Conservation (phyloP, 2,888 invertebrate species). For the Parnassius apollo region DNA sequence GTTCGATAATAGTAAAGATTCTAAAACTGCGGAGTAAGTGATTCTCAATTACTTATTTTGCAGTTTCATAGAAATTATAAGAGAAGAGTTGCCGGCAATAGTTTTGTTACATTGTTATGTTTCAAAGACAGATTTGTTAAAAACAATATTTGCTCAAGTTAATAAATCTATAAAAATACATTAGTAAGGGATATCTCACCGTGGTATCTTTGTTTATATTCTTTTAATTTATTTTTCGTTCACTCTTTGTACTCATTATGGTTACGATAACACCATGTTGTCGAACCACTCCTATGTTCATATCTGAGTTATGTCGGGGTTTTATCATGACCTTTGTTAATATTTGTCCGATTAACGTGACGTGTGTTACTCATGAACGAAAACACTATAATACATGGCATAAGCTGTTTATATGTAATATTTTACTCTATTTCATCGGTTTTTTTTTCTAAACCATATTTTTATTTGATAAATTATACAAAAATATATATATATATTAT, state of each 20-base stretch:
- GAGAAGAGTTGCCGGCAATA: no score
- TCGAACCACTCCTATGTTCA: slow-evolving; percentile 22
- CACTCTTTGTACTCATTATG: slow-evolving; percentile 25
- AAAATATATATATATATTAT: no score
- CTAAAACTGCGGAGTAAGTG: no score
- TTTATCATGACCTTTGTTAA: slow-evolving; percentile 24
- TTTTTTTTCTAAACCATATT: no score
- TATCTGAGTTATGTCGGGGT: slow-evolving; percentile 12
- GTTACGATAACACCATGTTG: slow-evolving; percentile 27
- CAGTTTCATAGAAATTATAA: no score
- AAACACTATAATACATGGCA: slow-evolving; percentile 13
- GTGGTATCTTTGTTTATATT: slow-evolving; percentile 20
- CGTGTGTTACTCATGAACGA: slow-evolving; percentile 15
- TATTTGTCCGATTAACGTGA: slow-evolving; percentile 15
- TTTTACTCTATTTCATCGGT: not conserved
- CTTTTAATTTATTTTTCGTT: slow-evolving; percentile 14
- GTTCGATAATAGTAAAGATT: no score
- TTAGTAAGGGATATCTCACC: slow-evolving; percentile 22
- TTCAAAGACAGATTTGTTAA: slow-evolving; percentile 5
- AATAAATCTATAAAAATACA: slow-evolving; percentile 19
- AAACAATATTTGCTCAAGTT: slow-evolving; percentile 11
- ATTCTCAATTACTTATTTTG: no score
- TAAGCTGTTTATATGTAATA: not conserved
- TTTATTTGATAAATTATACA: no score
- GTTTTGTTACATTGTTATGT: no score